Evolutionary conservation across 2,888 invertebrate genomes (phyloP), one percentile per base, ranked within the genome.

Genomic region (Cerastis leucographa): DNA sequence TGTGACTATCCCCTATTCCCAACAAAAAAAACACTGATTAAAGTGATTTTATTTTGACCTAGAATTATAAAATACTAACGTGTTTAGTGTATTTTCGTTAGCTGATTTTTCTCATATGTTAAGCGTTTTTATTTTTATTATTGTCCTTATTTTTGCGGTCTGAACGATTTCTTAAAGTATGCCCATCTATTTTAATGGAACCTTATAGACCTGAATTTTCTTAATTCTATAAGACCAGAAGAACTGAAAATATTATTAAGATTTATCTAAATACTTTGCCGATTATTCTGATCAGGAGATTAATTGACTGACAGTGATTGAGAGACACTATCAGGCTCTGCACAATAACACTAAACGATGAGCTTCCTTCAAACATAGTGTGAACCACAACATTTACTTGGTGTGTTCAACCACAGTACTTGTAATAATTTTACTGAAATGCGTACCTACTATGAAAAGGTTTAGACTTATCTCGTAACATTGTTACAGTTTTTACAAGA

Each of bases 401-500:
- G 12, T 7, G 8, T 22, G 29, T 70, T 56, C 64, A 42, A n/a
- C 54, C 25, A 51, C n/a, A 59, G 9, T 17, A 5, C 12, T 14
- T 35, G 22, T 77, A 35, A 29, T 59, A 17, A 19, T 61, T 62
- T 62, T 51, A 66, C 6, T 49, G 14, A 54, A 67, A 67, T 42
- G 29, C 29, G 22, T 29, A n/a, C n/a, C n/a, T n/a, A n/a, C 29
- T 66, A 66, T 65, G 11, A 8, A 66, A 76, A 67, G 46, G 8
- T 25, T 70, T 22, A 74, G 62, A 71, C 29, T 49, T 65, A 72
- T 46, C 29, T 61, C 70, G 40, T 54, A 61, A 62, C 54, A 42
- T 64, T 61, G 29, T 76, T 73, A 44, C 56, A 71, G 62, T 84
- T 73, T 81, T 71, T 75, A 85, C 68, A 85, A 62, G 62, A 72